Base-by-base conservation (phyloP, 2,113 vertebrate species). In the Chlorocebus sabaeus region DNA sequence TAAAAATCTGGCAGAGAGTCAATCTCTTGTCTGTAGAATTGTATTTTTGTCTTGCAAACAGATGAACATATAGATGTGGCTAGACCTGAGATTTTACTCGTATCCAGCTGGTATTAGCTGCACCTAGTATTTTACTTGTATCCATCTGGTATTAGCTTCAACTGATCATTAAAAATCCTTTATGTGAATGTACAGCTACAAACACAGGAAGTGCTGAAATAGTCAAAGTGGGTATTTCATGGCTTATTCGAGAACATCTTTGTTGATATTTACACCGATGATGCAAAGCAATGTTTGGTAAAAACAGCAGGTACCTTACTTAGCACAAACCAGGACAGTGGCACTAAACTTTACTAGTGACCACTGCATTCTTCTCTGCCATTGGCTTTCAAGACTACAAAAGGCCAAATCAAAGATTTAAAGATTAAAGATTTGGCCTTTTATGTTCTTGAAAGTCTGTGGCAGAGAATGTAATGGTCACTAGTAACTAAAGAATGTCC, bases 261-360 rank as follows among this genome's bases (percentile, higher is more conserved):
- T 22, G 57, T 3, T 79, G 61, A 35, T 14, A 3, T 20, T 0
- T 17, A 25, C n/a, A 45, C 38, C 1, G 12, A 40, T 0, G 2
- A 59, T 18, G n/a, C 45, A 48, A 38, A 59, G 25, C 55, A 17
- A 48, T 0, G 1, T 48, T 38, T 32, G 40, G 40, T 14, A 20
- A 52, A 40, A 61, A 38, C 1, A 32, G 52, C 23, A 30, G 20
- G n/a, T 17, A 40, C 48, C 16, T 3, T 12, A 40, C 48, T 10
- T 6, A 48, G 86, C 50, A 30, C 1, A 6, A 59, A 30, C 12
- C 38, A 68, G 27, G 43, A 8, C 38, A 12, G 27, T 4, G 22
- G 78, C 18, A 61, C 79, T 27, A 11, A 22, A 16, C 25, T 3
- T 30, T 6, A 6, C 48, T 22, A 5, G 52, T 5, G 22, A 22